A percentile compares a stretch with the other conserved stretches of the same genome.
These are phyloP conservation scores for Eudasyphora cyanicolor DNA, from an alignment of 2,888 invertebrate genomes.

Conservation along the genomic window DNA sequence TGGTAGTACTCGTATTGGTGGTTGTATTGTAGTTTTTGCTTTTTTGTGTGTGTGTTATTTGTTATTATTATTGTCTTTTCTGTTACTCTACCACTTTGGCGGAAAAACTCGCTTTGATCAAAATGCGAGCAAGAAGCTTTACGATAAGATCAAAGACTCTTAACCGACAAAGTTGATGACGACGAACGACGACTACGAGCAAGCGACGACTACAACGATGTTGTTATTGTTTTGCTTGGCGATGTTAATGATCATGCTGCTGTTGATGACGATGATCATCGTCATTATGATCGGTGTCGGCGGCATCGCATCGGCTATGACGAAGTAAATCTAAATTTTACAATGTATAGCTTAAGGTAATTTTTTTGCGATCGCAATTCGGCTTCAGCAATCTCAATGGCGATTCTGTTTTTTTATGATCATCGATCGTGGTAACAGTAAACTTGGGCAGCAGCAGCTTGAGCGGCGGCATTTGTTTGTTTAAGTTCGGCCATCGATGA, in stretches of 20 bases:
- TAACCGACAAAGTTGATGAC: constrained; percentile 73
- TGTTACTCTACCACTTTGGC: constrained; percentile 75
- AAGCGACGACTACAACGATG: not conserved
- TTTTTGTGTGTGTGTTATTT: constrained; percentile 55
- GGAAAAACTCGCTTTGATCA: constrained; percentile 81
- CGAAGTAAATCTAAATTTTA: constrained; percentile 26
- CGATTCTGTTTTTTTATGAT: not conserved
- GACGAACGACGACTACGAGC: constrained; percentile 37
- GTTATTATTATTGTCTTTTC: constrained; percentile 68
- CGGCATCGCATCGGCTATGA: constrained; percentile 10
- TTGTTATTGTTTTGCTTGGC: not conserved
- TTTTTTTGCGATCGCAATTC: not conserved
- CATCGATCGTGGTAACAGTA: not conserved
- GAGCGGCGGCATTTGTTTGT: constrained; percentile 17
- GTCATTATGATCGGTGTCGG: not conserved
- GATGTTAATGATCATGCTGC: constrained; percentile 38
- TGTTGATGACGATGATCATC: constrained; percentile 26
- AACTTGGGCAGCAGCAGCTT: constrained; percentile 14
- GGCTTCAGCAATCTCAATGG: constrained; percentile 42
- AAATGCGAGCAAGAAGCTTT: constrained; percentile 80
- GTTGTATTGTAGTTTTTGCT: constrained; percentile 49
- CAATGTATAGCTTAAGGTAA: not conserved
- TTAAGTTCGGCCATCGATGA: not conserved
- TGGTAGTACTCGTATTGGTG: constrained; percentile 50
- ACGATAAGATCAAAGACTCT: constrained; percentile 80